Evolutionary conservation across 1,140 invertebrate species (phyloP), one percentile per base, ranked within the genome.

Genomic region (Magallana angulata): DNA sequence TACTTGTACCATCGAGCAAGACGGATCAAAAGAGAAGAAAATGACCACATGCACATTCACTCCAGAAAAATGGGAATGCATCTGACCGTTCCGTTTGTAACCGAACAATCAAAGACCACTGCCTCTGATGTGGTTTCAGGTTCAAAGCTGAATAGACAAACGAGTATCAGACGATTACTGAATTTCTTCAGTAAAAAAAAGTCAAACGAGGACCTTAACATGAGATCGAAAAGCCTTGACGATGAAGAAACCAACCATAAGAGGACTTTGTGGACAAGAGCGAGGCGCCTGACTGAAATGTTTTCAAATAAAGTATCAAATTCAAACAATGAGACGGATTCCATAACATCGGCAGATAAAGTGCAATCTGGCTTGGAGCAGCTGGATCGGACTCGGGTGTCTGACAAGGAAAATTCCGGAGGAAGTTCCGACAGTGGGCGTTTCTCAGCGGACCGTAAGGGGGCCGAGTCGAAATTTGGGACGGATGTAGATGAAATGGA

Each of bases 231-330:
- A 76, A 76, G 68, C 68, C 24, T 76, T 76, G 24, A 76, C 24
- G 68, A 76, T 4, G 68, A 18, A 11, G 36, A 30, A 6, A 18
- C 24, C 18, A 76, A 76, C 12, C 24, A 30, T 18, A 76, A 36
- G 12, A 8, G 12, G 14, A 30, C 36, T 71, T 7, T 71, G 18
- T 18, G 18, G 18, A 18, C 64, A 24, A 71, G 24, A 24, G 6
- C 11, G 1, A 18, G 68, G 11, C 68, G 68, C 24, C 36, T 76
- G 24, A 76, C 68, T 9, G 68, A 76, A 30, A 76, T 76, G 8
- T 76, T 76, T 76, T 76, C 68, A 8, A 76, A 76, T 30, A 76
- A 30, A 76, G 68, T 76, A 11, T 30, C 68, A 7, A 76, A 76
- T 76, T 24, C 36, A 24, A 76, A 76, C 14, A 5, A n/a, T 64